Percentiles rank a stretch among this genome's conserved stretches.
Conservation (phyloP, 1,140 invertebrate genomes). For the Scaptodrosophila lebanonensis region DNA sequence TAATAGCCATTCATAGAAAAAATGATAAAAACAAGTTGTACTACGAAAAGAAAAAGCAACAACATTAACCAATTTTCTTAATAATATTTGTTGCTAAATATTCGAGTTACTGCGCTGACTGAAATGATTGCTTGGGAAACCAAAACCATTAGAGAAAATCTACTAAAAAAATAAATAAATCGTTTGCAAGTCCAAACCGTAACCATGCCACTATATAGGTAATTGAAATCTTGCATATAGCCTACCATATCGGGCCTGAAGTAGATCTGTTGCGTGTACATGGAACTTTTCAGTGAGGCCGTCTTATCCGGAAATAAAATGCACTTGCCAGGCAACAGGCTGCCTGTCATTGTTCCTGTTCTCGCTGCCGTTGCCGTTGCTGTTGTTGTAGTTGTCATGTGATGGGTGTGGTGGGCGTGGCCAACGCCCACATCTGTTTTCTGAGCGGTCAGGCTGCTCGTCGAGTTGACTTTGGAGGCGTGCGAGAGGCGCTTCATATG, state of each 20-base stretch:
- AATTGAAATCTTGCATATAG: conserved; percentile 28
- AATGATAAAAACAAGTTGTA: too few species aligned
- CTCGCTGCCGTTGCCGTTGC: conserved; percentile 7
- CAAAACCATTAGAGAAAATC: too few species aligned
- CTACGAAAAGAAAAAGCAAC: too few species aligned
- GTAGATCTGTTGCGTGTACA: conserved; percentile 72
- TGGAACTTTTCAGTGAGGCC: conserved; percentile 66
- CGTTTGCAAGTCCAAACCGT: conserved; percentile 35
- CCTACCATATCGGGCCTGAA: conserved; percentile 75
- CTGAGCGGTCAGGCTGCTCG: conserved; percentile 68
- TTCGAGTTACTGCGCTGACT: too few species aligned
- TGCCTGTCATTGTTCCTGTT: conserved; percentile 12
- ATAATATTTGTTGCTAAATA: too few species aligned
- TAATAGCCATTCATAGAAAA: too few species aligned
- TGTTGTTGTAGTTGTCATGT: conserved; percentile 11
- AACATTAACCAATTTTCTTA: too few species aligned
- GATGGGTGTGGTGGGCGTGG: conserved; percentile 42
- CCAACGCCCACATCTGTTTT: conserved; percentile 69
- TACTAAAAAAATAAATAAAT: too few species aligned
- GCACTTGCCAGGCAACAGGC: conserved; percentile 53
- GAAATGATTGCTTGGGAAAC: too few species aligned
- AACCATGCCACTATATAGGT: conserved; percentile 59
- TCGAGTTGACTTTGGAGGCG: conserved; percentile 75
- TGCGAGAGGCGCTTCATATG: conserved; percentile 76
- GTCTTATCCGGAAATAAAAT: conserved; percentile 72